Evolutionary conservation across 2,888 invertebrate genomes (phyloP).

Genomic region (Anagyrus pseudococci): DNA sequence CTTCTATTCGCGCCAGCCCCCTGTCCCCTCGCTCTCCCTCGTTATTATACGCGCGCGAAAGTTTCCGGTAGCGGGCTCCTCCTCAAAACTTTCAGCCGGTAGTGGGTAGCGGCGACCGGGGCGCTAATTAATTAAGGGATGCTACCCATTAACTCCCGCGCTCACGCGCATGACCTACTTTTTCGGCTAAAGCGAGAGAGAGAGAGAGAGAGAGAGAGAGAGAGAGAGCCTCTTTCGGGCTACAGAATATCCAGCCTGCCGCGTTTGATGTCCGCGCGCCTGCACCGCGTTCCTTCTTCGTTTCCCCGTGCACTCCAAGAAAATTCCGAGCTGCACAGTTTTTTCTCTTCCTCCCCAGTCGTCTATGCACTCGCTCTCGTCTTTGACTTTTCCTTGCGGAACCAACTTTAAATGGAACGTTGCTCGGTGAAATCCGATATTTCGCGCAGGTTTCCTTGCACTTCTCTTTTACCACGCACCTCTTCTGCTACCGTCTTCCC

Average conservation of each 20-base stretch:
- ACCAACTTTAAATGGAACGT: slow-evolving; percentile 17
- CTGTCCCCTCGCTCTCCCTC: neutral
- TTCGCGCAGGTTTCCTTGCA: neutral
- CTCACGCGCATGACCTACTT: slow-evolving; percentile 22
- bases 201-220: too few relatives aligned
- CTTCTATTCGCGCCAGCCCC: too few relatives aligned
- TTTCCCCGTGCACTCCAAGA: slow-evolving; percentile 10
- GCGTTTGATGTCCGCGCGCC: slow-evolving; percentile 16
- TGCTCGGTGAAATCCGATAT: slow-evolving; percentile 14
- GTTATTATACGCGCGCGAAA: slow-evolving; percentile 27
- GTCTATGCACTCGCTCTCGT: too few relatives aligned
- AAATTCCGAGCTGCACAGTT: slow-evolving; percentile 10
- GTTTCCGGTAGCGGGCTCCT: slow-evolving; percentile 14
- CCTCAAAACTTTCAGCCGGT: slow-evolving; percentile 22
- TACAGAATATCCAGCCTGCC: too few relatives aligned
- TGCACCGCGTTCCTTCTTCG: too few relatives aligned
- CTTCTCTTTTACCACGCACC: neutral
- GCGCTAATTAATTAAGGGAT: slow-evolving; percentile 37
- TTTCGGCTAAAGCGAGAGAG: slow-evolving; percentile 9
- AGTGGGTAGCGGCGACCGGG: too few relatives aligned
- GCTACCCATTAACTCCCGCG: slow-evolving; percentile 28
- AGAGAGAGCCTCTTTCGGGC: too few relatives aligned
- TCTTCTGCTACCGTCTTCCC: neutral
- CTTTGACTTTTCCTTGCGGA: too few relatives aligned
- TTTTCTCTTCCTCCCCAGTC: neutral